Evolutionary conservation across 2,888 invertebrate genomes (phyloP).

Genomic region (Allacma fusca): DNA sequence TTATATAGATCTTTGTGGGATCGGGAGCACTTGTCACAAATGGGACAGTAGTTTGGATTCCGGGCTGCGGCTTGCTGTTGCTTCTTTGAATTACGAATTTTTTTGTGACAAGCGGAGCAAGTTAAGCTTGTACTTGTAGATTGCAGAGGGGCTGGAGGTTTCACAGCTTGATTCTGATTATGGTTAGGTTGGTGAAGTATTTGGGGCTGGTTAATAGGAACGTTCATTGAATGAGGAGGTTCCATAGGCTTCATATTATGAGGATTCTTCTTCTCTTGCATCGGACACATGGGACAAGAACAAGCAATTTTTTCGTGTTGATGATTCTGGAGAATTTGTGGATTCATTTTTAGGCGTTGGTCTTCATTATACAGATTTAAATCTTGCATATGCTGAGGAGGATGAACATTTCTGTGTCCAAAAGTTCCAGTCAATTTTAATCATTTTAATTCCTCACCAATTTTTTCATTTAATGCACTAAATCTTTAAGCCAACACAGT

Average conservation of each 20-base stretch:
- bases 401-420: constrained; percentile 24
- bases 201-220: constrained; percentile 12
- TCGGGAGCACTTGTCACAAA: constrained; percentile 41
- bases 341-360: constrained; percentile 39
- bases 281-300: constrained; percentile 28
- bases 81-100: constrained; percentile 43
- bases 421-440: too few species aligned
- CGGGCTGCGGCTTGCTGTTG: constrained; percentile 30
- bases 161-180: constrained; percentile 7
- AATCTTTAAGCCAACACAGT: too few species aligned
- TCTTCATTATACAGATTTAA: constrained; percentile 35
- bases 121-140: constrained; percentile 8
- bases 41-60: constrained; percentile 23
- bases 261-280: neutral
- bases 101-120: constrained; percentile 39
- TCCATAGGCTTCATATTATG: constrained; percentile 27
- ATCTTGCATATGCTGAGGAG: constrained; percentile 33
- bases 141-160: neutral
- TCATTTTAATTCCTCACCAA: too few species aligned
- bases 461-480: too few species aligned
- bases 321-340: constrained; percentile 30
- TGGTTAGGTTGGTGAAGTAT: constrained; percentile 40
- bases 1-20: constrained; percentile 36
- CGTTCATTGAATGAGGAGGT: constrained; percentile 1
- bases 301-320: constrained; percentile 26